These are phyloP conservation scores for Pyrochroa serraticornis DNA, from an alignment of 2,888 invertebrate species.

Conservation along the genomic window DNA sequence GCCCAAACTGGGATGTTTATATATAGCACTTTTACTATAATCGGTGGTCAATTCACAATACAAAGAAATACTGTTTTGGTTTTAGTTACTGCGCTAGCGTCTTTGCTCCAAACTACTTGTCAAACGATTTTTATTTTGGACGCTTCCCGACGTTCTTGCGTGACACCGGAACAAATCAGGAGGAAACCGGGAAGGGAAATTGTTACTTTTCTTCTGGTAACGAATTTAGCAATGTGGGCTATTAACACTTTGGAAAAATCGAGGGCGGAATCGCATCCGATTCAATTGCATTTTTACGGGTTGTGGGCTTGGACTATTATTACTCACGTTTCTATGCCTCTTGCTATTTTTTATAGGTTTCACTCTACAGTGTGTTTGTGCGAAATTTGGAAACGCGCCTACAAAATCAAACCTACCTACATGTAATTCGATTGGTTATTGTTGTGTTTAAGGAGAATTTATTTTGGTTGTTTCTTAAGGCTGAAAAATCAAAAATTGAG, in stretches of 20 bases:
- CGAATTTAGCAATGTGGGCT: constrained; percentile 86
- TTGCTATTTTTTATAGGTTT: constrained; percentile 89
- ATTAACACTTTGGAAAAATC: constrained; percentile 86
- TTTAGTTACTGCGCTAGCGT: constrained; percentile 75
- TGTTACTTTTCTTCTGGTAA: constrained; percentile 80
- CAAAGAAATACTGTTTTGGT: constrained; percentile 57
- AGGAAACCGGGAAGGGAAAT: constrained; percentile 84
- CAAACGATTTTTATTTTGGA: constrained; percentile 82
- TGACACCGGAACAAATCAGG: constrained; percentile 71
- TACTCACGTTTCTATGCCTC: constrained; percentile 86
- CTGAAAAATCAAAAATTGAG: too few relatives aligned
- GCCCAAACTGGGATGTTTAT: constrained; percentile 86
- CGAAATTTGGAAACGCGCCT: constrained; percentile 90
- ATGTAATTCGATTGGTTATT: constrained; percentile 34
- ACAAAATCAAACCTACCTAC: constrained; percentile 70
- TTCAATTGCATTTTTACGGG: constrained; percentile 82
- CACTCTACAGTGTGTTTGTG: constrained; percentile 92
- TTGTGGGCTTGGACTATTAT: constrained; percentile 92
- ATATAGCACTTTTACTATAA: constrained; percentile 85
- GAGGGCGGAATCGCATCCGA: constrained; percentile 80
- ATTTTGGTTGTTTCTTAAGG: too few relatives aligned
- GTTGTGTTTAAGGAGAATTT: neutral
- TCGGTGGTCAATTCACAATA: constrained; percentile 73
- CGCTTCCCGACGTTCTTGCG: constrained; percentile 76
- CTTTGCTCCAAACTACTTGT: constrained; percentile 78